These are phyloP conservation scores for Himalopsyche tibetana DNA, from an alignment of 2,888 invertebrate species.

Conservation along the genomic window DNA sequence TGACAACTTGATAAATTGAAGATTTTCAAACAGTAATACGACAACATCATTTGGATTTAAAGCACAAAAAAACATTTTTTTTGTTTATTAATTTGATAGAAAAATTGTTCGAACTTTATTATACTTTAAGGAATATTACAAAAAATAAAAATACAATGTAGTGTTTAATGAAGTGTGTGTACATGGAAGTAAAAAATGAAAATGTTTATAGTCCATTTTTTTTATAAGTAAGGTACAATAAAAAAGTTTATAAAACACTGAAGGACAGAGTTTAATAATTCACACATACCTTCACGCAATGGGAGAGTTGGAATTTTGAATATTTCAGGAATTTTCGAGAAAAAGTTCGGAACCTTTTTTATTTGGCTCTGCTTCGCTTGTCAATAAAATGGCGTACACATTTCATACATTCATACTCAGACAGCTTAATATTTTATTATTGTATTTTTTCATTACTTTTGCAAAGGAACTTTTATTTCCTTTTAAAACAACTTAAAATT, in stretches of 20 bases:
- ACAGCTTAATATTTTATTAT: not conserved
- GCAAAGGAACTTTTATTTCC: too few species aligned
- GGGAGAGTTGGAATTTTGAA: constrained; percentile 9
- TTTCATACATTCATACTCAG: not conserved
- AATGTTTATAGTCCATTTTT: not conserved
- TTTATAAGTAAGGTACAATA: not conserved
- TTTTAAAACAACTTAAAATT: too few species aligned
- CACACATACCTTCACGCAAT: not conserved
- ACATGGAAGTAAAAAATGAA: not conserved
- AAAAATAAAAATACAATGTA: too few species aligned
- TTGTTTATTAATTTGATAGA: too few species aligned
- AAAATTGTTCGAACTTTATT: too few species aligned
- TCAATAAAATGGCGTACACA: constrained; percentile 22
- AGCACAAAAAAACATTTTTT: too few species aligned
- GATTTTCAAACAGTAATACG: too few species aligned
- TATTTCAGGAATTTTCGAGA: constrained; percentile 29
- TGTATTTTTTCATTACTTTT: not conserved
- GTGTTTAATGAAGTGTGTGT: constrained; percentile 5
- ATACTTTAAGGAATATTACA: too few species aligned
- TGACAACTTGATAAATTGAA: too few species aligned
- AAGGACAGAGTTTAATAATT: constrained; percentile 21
- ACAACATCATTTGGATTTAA: too few species aligned
- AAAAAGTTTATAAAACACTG: constrained; percentile 29
- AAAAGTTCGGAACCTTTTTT: constrained; percentile 27
- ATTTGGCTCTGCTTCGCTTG: not conserved